Base-by-base conservation (phyloP, 1,140 invertebrate species). In the Drosophila bocqueti region DNA sequence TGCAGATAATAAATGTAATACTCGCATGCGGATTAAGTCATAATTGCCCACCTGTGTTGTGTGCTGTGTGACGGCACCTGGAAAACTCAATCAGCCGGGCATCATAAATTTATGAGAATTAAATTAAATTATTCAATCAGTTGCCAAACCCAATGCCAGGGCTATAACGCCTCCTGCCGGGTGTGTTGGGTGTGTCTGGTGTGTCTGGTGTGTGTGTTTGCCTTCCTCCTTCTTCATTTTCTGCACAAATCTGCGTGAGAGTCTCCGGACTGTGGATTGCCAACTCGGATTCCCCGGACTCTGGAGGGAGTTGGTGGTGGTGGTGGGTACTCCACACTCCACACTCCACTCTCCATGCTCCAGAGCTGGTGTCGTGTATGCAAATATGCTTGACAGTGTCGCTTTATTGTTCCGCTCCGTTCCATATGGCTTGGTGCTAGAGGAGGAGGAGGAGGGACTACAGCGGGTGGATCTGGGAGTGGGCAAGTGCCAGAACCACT, bases 321-420 rank as follows among this genome's bases (percentile, higher is more conserved):
- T 38, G 34, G 36, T 40, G 34, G 15, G 9, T 29, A 31, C 29
- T 21, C 29, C 34, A 2, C 24, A 13, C 29, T 62, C 52, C 34
- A 2, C 24, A 8, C 29, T 61, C 46, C 29, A 29, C 18, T 11
- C 29, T 16, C 50, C 34, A 2, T 34, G 13, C 29, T 61, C 46
- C 29, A 29, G n/a, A 7, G 55, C 13, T 43, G 36, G 76, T 83
- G 77, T 71, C 81, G 81, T 68, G 69, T 89, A 87, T 87, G 84
- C 77, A 87, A 87, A 87, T 57, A 57, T 87, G 81, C 66, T 87
- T 89, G 84, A 87, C 84, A 84, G 62, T 87, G 84, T 87, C 84
- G 84, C 81, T 90, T 84, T 84, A 79, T 89, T 81, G 84, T 89
- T 87, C 65, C 84, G 77, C 81, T 89, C 58, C 81, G 84, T 87